Percentiles rank a stretch among this genome's conserved stretches.
These are phyloP conservation scores for Pteropus alecto DNA, from an alignment of 2,113 vertebrate genomes.

Conservation along the genomic window DNA sequence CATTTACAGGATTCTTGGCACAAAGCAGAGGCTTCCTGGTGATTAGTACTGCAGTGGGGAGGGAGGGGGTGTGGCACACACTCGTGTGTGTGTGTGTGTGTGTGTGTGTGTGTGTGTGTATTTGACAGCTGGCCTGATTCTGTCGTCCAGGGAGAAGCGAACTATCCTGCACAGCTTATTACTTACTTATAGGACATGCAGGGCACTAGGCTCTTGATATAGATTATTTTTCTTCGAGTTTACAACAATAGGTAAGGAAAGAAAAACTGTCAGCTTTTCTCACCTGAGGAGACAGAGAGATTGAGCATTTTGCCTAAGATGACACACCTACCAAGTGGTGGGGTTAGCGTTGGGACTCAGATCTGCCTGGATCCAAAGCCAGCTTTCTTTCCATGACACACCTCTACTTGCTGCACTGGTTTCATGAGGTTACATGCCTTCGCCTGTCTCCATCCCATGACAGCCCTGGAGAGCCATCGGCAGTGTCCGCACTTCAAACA, in stretches of 20 bases:
- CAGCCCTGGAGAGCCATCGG: background rate
- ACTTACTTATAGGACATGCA: background rate
- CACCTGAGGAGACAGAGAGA: background rate
- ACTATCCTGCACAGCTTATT: background rate
- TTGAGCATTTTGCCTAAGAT: background rate
- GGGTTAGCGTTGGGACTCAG: background rate
- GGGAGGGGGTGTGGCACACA: rapidly evolving
- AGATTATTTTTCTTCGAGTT: background rate
- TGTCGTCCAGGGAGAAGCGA: background rate
- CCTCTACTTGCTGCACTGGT: rapidly evolving
- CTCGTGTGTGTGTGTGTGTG: background rate
- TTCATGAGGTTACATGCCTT: background rate
- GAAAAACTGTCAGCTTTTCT: background rate
- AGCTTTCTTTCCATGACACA: background rate
- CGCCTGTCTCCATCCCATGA: rapidly evolving
- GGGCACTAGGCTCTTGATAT: background rate
- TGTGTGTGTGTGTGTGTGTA: background rate
- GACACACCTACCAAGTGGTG: background rate
- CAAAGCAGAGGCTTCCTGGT: background rate
- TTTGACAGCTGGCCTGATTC: background rate
- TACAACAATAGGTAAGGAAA: background rate
- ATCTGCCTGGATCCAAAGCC: background rate
- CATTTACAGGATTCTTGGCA: background rate
- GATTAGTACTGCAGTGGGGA: background rate
- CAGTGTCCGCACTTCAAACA: background rate